phyloP scores from a whole-genome alignment of 2,888 invertebrate species.

The Spilarctia lutea region DNA sequence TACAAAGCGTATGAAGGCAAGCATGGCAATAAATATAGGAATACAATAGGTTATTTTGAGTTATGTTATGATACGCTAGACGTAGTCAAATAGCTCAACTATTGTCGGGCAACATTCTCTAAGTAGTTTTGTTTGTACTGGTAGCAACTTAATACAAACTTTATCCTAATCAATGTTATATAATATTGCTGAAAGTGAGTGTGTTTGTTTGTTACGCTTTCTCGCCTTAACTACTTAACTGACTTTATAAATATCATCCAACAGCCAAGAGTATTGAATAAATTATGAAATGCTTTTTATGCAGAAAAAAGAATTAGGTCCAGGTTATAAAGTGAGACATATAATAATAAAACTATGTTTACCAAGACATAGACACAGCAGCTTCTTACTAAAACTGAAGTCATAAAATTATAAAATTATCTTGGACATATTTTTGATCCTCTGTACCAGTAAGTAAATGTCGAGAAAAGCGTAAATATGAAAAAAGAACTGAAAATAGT shows the following conservation, averaged over 20 bases:
- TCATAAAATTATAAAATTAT: too few species aligned
- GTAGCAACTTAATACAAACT: background rate
- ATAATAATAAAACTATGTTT: background rate
- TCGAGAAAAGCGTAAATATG: too few species aligned
- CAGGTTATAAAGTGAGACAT: background rate
- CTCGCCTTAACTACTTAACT: background rate
- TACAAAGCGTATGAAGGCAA: conserved; percentile 19
- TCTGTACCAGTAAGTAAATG: background rate
- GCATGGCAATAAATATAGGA: conserved; percentile 34
- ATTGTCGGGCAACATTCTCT: conserved; percentile 2
- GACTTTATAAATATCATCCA: background rate
- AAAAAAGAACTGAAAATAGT: background rate
- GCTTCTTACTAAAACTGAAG: too few species aligned
- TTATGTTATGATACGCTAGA: conserved; percentile 5
- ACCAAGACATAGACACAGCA: background rate
- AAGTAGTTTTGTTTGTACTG: background rate
- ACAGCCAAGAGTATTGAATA: background rate
- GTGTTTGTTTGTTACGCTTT: background rate
- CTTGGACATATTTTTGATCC: background rate
- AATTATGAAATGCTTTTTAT: background rate
- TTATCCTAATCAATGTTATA: background rate
- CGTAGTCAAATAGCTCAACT: conserved; percentile 1
- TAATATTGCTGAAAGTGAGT: background rate
- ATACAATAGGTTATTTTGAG: conserved; percentile 21
- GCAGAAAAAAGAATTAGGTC: background rate